These are phyloP conservation scores for Zelleria hepariella DNA, from an alignment of 2,888 invertebrate species.

Conservation along the genomic window DNA sequence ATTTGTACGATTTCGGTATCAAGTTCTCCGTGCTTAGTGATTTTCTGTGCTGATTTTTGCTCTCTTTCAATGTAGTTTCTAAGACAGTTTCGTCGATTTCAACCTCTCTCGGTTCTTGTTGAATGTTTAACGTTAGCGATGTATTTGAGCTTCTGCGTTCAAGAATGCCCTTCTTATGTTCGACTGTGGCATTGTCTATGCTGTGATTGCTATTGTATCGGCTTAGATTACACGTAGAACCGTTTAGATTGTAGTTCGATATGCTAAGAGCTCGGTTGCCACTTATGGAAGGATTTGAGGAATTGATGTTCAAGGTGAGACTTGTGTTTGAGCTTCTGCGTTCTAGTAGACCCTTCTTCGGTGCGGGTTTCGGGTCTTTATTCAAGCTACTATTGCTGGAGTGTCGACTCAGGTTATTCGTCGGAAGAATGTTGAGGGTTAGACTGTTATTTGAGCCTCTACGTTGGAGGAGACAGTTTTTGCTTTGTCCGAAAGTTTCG, in stretches of 20 bases:
- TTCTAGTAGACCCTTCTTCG: conserved; percentile 81
- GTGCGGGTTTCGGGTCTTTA: conserved; percentile 49
- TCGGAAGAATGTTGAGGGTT: conserved; percentile 79
- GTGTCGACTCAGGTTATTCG: conserved; percentile 63
- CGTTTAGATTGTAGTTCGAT: conserved; percentile 66
- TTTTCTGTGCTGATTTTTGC: conserved; percentile 63
- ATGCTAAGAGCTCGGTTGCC: conserved; percentile 58
- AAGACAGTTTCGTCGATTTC: conserved; percentile 57
- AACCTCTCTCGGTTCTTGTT: conserved; percentile 56
- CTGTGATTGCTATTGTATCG: conserved; percentile 63
- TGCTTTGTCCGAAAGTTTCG: conserved; percentile 28
- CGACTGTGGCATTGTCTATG: conserved; percentile 45
- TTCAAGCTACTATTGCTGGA: conserved; percentile 72
- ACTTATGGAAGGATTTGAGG: conserved; percentile 59
- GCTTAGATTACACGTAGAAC: conserved; percentile 64
- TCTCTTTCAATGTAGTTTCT: conserved; percentile 44
- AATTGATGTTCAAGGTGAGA: conserved; percentile 81
- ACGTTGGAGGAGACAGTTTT: conserved; percentile 81
- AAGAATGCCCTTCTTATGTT: conserved; percentile 74
- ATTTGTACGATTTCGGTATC: conserved; percentile 63
- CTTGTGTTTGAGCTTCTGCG: conserved; percentile 93
- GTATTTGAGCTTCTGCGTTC: conserved; percentile 87
- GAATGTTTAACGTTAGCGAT: conserved; percentile 78
- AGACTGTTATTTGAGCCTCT: conserved; percentile 90
- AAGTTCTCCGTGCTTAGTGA: conserved; percentile 75